Evolutionary conservation across 2,797 vertebrate species (phyloP), one percentile per base, ranked within the genome.

Genomic region (Manis javanica): DNA sequence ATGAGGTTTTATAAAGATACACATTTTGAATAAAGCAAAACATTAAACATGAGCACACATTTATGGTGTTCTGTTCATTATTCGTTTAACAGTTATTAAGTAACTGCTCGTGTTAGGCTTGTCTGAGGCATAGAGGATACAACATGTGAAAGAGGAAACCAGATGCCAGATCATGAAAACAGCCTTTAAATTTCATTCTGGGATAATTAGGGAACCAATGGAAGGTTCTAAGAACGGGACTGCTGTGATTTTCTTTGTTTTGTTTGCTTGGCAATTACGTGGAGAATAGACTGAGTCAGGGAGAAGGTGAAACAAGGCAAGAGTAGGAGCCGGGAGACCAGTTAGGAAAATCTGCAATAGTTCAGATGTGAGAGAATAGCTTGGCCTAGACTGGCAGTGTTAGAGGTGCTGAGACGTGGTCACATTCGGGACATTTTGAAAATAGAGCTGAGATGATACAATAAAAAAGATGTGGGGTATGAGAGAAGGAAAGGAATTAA

Each of bases 1-100:
- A 91, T 10, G 34, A 84, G 6, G 13, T 84, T 96, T 90, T 55
- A 86, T 34, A 87, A 96, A 90, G 39, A 75, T 34, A 74, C 2
- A 46, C 6, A 81, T 71, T 90, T 96, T 49, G 53, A 93, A 71
- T 57, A 68, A 97, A 69, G 46, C 51, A 26, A 85, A 83, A 29
- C 59, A 82, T 74, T 95, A 66, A 94, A 89, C 15, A 64, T 42
- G 55, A 24, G 29, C 6, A 24, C 8, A 37, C 78, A 83, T 64
- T 31, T 77, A 26, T 84, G 18, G 49, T 49, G 12, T 71, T 94
- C 69, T 57, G n/a, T 42, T 63, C n/a, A 75, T 18, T 61, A 18
- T 12, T 63, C 29, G 71, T 24, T 88, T 71, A 68, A 18, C 5
- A 91, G 57, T 87, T 69, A 53, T 2, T 79, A 7, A 90, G 49